Conservation (phyloP, 2,888 invertebrate genomes). For the Oligia latruncula region DNA sequence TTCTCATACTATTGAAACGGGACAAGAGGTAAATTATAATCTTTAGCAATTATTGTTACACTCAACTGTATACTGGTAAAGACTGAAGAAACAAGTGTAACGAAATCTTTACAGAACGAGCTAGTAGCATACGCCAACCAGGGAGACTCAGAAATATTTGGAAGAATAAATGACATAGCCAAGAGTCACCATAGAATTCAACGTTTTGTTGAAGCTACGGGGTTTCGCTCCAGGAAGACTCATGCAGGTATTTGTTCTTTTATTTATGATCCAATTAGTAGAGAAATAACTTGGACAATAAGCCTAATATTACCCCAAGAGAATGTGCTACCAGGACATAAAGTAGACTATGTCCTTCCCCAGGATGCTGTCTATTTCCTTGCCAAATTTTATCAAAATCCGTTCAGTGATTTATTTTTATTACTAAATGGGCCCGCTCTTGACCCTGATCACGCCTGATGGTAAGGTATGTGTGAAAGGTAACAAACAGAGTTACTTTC, state of each 20-base stretch:
- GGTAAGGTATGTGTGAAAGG: not conserved
- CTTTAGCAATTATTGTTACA: not conserved
- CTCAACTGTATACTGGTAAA: not conserved
- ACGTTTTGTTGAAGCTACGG: slow-evolving; percentile 90
- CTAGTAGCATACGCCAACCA: slow-evolving; percentile 90
- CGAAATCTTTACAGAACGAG: slow-evolving; percentile 74
- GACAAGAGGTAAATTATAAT: slow-evolving; percentile 58
- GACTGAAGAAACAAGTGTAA: not conserved
- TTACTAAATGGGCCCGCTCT: no score
- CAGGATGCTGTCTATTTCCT: not conserved
- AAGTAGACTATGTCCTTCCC: not conserved
- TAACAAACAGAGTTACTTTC: not conserved
- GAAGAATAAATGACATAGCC: slow-evolving; percentile 91
- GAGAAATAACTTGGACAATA: not conserved
- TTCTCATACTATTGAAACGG: slow-evolving; percentile 75
- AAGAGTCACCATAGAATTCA: slow-evolving; percentile 91
- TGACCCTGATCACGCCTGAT: no score
- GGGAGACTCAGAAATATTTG: slow-evolving; percentile 91
- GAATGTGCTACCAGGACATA: not conserved
- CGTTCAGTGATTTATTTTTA: not conserved
- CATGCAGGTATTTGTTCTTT: slow-evolving; percentile 79
- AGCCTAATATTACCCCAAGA: not conserved
- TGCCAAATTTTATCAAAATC: not conserved
- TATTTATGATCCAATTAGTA: not conserved
- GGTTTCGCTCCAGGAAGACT: slow-evolving; percentile 86